Percentiles rank a stretch among this genome's conserved stretches.
phyloP scores from a whole-genome alignment of 2,113 vertebrate genomes.

The Patagioenas fasciata region DNA sequence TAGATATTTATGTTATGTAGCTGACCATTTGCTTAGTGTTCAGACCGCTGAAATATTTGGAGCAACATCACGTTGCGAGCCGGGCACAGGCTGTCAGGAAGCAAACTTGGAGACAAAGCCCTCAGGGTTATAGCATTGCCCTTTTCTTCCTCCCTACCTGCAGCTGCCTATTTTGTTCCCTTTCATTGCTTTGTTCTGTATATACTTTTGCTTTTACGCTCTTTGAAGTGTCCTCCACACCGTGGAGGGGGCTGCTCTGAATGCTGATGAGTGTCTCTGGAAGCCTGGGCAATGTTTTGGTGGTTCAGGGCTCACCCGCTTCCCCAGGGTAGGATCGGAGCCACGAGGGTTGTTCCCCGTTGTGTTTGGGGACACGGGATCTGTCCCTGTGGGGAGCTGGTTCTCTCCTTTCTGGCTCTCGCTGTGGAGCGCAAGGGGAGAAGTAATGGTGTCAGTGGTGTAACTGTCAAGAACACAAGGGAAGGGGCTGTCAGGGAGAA shows the following conservation, averaged over 20 bases:
- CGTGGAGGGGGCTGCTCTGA: not conserved
- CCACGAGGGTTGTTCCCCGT: accelerated
- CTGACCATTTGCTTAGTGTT: not conserved
- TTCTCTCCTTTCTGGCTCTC: not conserved
- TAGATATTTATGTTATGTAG: not conserved
- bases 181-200: not conserved
- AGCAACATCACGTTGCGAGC: not conserved
- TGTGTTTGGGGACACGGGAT: not conserved
- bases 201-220: not conserved
- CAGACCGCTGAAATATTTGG: not conserved
- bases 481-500: conserved; percentile 29
- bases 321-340: accelerated
- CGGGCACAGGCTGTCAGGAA: not conserved
- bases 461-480: conserved; percentile 11
- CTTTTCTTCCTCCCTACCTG: not conserved
- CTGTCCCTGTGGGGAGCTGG: accelerated
- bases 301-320: accelerated
- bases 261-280: not conserved
- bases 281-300: not conserved
- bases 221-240: not conserved
- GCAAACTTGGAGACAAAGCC: not conserved
- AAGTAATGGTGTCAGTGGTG: not conserved
- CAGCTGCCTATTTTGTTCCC: not conserved
- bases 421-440: not conserved
- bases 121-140: not conserved